Evolutionary conservation across 1,140 invertebrate species (phyloP).

Genomic region (Pomacea maculata): DNA sequence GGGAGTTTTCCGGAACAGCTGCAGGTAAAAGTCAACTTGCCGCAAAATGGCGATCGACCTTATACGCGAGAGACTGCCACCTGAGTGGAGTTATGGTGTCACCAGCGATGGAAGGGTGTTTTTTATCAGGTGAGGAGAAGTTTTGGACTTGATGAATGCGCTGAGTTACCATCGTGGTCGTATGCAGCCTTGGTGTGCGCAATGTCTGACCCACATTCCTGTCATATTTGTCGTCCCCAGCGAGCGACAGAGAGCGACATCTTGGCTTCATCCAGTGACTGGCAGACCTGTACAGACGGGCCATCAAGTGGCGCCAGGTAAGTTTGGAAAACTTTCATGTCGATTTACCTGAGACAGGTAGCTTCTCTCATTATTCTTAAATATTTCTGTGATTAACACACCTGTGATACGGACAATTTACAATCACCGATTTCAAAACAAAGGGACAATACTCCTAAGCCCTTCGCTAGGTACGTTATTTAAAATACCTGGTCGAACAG

Average conservation of each 20-base stretch:
- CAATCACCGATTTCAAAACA: neutral
- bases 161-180: slow-evolving; percentile 6
- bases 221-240: slow-evolving; percentile 42
- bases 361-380: neutral
- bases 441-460: neutral
- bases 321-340: slow-evolving; percentile 11
- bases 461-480: neutral
- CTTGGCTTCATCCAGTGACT: slow-evolving; percentile 56
- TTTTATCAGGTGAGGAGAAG: slow-evolving; percentile 58
- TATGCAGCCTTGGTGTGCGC: slow-evolving; percentile 16
- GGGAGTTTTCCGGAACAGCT: slow-evolving; percentile 37
- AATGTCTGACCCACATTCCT: slow-evolving; percentile 20
- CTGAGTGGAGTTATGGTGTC: slow-evolving; percentile 51
- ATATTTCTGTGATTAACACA: neutral
- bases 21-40: slow-evolving; percentile 26
- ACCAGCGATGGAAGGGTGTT: slow-evolving; percentile 60
- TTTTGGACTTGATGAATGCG: slow-evolving; percentile 22
- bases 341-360: neutral
- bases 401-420: neutral
- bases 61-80: slow-evolving; percentile 43
- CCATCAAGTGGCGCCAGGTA: slow-evolving; percentile 38
- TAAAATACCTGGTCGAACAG: no score
- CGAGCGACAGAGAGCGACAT: slow-evolving; percentile 47
- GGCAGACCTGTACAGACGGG: slow-evolving; percentile 49
- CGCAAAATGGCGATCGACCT: slow-evolving; percentile 49